Base-by-base conservation (phyloP, 2,113 vertebrate species). In the Salvator merianae region DNA sequence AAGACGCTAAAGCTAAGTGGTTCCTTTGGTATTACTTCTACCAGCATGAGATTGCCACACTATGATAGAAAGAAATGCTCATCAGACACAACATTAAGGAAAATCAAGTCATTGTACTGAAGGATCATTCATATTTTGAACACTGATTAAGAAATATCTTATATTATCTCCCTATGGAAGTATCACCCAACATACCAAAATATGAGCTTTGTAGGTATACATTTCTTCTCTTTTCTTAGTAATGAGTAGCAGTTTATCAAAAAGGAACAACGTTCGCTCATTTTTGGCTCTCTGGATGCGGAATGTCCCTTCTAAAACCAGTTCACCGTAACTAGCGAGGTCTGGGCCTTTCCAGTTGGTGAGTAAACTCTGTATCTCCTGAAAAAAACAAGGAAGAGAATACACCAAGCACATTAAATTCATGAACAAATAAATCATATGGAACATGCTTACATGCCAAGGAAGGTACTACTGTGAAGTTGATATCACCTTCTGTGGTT, bases 41-140 rank as follows among this genome's bases (percentile, higher is more conserved):
- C 98, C n/a, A 99, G 96, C 99, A 99, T 99, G 90, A 99, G 96
- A 93, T 99, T 99, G 89, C 98, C 98, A 84, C 99, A 99, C 99
- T 99, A 93, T 18, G 92, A 86, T 1, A 68, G 30, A 90, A 22
- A 93, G 14, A 93, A 40, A 78, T 59, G 0, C 1, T 3, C 0
- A 30, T 85, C 77, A 18, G 0, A 0, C 28, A 0, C 3, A 4
- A 72, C 16, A 36, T 63, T 30, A 87, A 43, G 71, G 32, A 62
- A 70, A 83, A 77, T 40, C 43, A n/a, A 77, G 55, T 7, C 53
- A 53, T 4, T 36, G 68, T 12, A 59, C 43, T 32, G 38, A 55
- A 77, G 13, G 9, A 63, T 76, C 32, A 65, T 65, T 71, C 71
- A 20, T 71, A 36, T 71, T 55, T 81, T 63, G 38, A 26, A 34